Conservation (phyloP, 2,888 invertebrate species). For the Oscheius sp. region DNA sequence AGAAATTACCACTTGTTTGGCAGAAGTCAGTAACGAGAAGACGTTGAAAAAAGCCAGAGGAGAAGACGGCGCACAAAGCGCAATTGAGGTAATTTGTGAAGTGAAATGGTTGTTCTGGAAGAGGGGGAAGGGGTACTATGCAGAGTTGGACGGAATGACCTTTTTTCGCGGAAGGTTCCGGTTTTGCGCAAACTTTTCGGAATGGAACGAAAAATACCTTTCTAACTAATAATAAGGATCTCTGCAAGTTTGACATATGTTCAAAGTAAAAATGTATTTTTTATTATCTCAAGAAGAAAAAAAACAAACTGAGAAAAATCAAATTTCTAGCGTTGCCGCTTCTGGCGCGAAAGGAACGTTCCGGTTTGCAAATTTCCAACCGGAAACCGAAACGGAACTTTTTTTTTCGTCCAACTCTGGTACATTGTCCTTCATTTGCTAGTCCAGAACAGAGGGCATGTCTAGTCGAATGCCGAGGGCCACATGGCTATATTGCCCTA, state of each 20-base stretch:
- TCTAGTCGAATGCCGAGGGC: not conserved
- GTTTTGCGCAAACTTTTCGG: not conserved
- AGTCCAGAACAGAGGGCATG: not conserved
- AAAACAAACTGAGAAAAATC: not conserved
- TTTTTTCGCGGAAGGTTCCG: not conserved
- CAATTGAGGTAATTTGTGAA: constrained; percentile 3
- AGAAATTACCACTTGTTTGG: constrained; percentile 1
- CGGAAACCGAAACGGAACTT: too few species aligned
- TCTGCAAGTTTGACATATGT: not conserved
- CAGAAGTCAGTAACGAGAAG: constrained; percentile 19
- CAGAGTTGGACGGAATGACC: too few species aligned
- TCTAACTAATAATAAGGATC: not conserved
- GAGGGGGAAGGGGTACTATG: not conserved
- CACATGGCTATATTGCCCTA: not conserved
- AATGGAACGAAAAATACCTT: not conserved
- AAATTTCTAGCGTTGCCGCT: not conserved
- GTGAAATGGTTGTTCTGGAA: not conserved
- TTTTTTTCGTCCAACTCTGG: not conserved
- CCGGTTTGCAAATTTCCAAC: not conserved
- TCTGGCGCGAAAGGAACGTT: not conserved
- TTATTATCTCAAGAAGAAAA: not conserved
- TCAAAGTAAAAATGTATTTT: not conserved
- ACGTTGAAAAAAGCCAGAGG: not conserved
- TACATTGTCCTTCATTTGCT: not conserved
- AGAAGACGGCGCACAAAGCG: not conserved